Evolutionary conservation across 2,797 vertebrate genomes (phyloP).

Genomic region (Columba guinea): DNA sequence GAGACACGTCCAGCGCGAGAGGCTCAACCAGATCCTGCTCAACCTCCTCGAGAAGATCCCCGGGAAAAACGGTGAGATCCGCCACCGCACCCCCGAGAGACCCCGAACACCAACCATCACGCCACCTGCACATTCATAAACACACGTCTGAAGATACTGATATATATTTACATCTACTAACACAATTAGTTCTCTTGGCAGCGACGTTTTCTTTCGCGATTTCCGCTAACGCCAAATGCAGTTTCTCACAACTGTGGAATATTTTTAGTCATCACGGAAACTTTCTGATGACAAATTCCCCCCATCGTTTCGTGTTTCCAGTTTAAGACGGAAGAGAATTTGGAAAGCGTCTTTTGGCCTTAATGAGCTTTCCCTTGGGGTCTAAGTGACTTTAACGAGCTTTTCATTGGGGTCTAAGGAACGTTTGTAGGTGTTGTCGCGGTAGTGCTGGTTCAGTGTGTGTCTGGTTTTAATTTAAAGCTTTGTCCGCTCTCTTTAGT

Average conservation of each 20-base stretch:
- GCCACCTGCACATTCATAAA: too few relatives aligned
- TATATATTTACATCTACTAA: too few relatives aligned
- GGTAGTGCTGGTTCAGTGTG: background rate
- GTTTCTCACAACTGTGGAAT: fast-evolving
- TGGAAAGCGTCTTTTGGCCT: background rate
- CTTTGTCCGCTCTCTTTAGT: background rate
- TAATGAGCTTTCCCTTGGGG: too few relatives aligned
- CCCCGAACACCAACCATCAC: too few relatives aligned
- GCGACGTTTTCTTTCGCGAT: background rate
- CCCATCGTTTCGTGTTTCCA: background rate
- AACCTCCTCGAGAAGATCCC: conserved; percentile 92
- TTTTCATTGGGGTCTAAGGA: background rate
- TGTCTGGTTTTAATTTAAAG: background rate
- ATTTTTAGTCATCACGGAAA: background rate
- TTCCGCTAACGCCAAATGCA: background rate
- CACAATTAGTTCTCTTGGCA: background rate
- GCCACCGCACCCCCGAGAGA: background rate
- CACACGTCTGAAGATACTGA: too few relatives aligned
- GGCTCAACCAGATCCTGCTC: conserved; percentile 94
- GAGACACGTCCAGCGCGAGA: conserved; percentile 87
- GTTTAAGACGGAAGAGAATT: background rate
- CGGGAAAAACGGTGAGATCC: conserved; percentile 91
- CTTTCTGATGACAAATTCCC: background rate
- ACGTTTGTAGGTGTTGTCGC: background rate
- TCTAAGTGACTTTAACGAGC: background rate